Percentiles rank a stretch among this genome's conserved stretches.
Conservation (phyloP, 2,797 vertebrate species). For the Micrastur ruficollis region DNA sequence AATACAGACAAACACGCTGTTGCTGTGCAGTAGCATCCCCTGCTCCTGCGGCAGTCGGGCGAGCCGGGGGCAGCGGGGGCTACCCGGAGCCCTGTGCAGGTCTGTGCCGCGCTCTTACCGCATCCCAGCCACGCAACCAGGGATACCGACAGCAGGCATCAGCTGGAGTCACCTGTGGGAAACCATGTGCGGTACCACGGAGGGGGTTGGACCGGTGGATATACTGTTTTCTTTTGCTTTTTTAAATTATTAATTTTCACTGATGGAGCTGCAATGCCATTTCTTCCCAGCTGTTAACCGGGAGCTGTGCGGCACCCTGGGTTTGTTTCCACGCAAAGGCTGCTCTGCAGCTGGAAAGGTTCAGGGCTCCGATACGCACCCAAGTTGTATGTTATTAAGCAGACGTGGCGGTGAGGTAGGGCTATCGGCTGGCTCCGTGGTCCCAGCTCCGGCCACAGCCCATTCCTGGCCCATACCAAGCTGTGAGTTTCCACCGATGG, state of each 20-base stretch:
- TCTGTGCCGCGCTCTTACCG: rapidly evolving
- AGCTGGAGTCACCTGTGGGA: rapidly evolving
- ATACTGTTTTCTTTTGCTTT: neutral
- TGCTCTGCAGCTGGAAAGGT: neutral
- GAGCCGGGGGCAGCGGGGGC: neutral
- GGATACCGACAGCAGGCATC: rapidly evolving
- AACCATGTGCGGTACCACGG: rapidly evolving
- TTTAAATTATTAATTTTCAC: neutral
- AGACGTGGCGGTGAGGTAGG: neutral
- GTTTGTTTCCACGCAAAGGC: neutral
- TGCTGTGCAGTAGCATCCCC: neutral
- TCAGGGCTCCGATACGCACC: rapidly evolving
- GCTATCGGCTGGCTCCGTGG: neutral
- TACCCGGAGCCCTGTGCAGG: neutral
- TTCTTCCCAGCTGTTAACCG: neutral
- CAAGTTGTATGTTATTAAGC: rapidly evolving
- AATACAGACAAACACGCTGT: rapidly evolving
- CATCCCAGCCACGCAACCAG: rapidly evolving
- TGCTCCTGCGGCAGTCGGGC: neutral
- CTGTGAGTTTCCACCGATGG: rapidly evolving
- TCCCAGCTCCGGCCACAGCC: neutral
- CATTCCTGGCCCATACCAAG: rapidly evolving
- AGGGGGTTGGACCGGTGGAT: rapidly evolving
- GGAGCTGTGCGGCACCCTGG: neutral
- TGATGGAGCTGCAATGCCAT: neutral